Base-by-base conservation (phyloP, 2,888 invertebrate genomes). In the Eristalis pertinax region DNA sequence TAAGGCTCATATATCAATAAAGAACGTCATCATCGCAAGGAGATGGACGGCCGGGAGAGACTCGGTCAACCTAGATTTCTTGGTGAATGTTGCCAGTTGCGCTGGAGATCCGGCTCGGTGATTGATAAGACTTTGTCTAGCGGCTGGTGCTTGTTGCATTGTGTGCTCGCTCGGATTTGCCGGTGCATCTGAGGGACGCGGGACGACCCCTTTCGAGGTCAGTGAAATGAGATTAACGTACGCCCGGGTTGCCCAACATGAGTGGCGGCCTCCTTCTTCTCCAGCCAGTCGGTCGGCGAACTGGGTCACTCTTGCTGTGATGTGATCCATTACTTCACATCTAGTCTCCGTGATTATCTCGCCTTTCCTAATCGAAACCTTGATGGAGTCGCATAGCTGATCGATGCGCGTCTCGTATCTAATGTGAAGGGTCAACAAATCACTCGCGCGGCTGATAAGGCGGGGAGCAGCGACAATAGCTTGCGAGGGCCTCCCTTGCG, bases 201-300 rank as follows among this genome's bases (percentile, higher is more conserved):
- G 64, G 50, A 62, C 60, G n/a, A 67, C 38, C 50, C 41, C 58
- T 67, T 85, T 85, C 76, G 85, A 85, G 85, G 85, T 82, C 85
- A 82, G 82, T 77, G 82, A 82, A 85, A 77, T 69, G 82, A 76
- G 82, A 82, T 82, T 77, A 82, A 77, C 50, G 41, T 73, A 19
- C 50, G 50, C 50, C 19, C 8, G 50, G 7, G 19, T 50, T 50
- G 50, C 50, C 50, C 50, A 50, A 50, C 50, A 50, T 4, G 50
- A 19, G 19, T 2, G 50, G 50, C 50, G 19, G 19, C 50, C n/a
- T 1, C 5, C 19, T 50, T 19, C n/a, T n/a, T 43, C 43, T 43
- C 43, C 2, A 10, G 38, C 38, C 11, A n/a, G n/a, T 50, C 50
- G 8, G 50, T 50, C 19, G 38, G 50, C 50, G 50, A 50, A 50